Evolutionary conservation across 2,113 vertebrate genomes (phyloP).

Genomic region (Paedocypris sp.): DNA sequence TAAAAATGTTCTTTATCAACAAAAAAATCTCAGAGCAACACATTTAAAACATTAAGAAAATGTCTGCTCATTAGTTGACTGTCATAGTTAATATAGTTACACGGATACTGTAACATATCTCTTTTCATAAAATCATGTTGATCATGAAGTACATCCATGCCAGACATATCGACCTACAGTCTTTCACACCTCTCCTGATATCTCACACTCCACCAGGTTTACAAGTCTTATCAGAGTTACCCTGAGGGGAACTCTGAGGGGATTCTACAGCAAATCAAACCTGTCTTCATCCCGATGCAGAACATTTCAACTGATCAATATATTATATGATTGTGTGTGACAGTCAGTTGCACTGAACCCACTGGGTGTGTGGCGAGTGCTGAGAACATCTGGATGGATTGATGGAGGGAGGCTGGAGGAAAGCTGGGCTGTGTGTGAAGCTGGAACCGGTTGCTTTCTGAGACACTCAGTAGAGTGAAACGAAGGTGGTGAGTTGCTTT

Average conservation of each 20-base stretch:
- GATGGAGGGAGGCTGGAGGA: too few species aligned
- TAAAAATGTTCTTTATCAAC: conserved; percentile 4
- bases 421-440: too few species aligned
- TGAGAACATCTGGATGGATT: too few species aligned
- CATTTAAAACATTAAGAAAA: not conserved
- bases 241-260: not conserved
- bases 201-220: not conserved
- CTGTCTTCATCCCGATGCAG: not conserved
- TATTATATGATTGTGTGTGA: not conserved
- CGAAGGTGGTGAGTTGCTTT: too few species aligned
- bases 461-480: too few species aligned
- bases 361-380: too few species aligned
- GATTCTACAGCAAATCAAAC: not conserved
- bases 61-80: too few species aligned
- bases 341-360: too few species aligned
- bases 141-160: not conserved
- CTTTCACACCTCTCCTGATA: not conserved
- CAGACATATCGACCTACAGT: not conserved
- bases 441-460: too few species aligned
- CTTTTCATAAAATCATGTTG: not conserved
- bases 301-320: not conserved
- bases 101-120: not conserved
- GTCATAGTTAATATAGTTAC: too few species aligned
- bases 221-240: not conserved
- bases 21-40: not conserved